Evolutionary conservation across 1,140 invertebrate species (phyloP).

Genomic region (Hyposmocoma kahamanoa): DNA sequence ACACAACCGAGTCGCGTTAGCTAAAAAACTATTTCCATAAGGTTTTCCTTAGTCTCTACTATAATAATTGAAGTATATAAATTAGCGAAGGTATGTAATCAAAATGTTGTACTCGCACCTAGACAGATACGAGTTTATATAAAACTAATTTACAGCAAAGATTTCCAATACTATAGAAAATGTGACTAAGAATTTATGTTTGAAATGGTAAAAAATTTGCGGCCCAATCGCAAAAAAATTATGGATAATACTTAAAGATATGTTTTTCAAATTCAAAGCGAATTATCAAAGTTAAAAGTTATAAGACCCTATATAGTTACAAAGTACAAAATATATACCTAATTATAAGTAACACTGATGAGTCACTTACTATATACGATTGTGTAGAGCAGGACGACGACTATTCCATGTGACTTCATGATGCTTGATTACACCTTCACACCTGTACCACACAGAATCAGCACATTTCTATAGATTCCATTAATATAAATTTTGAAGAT

Average conservation of each 20-base stretch:
- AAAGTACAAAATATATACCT: background rate
- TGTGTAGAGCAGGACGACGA: constrained; percentile 14
- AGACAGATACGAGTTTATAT: too few species aligned
- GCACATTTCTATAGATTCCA: too few species aligned
- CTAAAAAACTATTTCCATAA: too few species aligned
- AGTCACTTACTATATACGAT: constrained; percentile 18
- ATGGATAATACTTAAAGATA: background rate
- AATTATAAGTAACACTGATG: background rate
- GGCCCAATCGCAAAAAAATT: background rate
- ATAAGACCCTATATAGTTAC: background rate
- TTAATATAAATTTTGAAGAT: constrained; percentile 2
- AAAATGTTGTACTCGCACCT: too few species aligned
- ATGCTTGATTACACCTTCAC: constrained; percentile 7
- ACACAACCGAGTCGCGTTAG: too few species aligned
- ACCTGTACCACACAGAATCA: background rate
- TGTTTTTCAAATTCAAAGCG: background rate
- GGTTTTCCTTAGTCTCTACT: too few species aligned
- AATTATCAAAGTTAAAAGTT: background rate
- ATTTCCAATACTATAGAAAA: too few species aligned
- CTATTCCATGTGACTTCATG: constrained; percentile 20
- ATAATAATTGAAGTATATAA: too few species aligned
- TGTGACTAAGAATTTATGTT: too few species aligned
- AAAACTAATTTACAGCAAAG: too few species aligned
- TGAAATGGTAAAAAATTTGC: background rate
- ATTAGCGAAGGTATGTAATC: too few species aligned